Base-by-base conservation (phyloP, 2,113 vertebrate species). In the Tapirus terrestris region DNA sequence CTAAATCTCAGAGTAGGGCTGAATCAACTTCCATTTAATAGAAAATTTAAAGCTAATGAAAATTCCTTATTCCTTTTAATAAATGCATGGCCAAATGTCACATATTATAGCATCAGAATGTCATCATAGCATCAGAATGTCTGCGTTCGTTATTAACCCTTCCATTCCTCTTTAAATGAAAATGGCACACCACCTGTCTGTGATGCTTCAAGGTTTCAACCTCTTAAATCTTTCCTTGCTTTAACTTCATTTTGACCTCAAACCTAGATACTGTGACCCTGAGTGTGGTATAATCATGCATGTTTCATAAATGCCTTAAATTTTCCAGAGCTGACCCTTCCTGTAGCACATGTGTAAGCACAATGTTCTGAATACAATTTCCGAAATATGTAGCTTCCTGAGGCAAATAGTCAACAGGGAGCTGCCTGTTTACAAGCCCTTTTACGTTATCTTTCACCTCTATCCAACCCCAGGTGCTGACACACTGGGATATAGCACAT, bases 381-480 rank as follows among this genome's bases (percentile, higher is more conserved):
- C 63, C 93, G 92, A 96, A 94, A 83, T 96, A 63, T 14, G 23
- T 53, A 60, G 67, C 83, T 84, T 87, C 84, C 48, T 83, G 73
- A 70, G 68, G 51, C 21, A 11, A 84, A 56, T 11, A 75, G 94
- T 53, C 63, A 79, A 14, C 20, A 82, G 75, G 68, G 68, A 94
- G 53, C 51, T 91, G 33, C 70, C 48, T 95, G 72, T 91, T 93
- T 85, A 93, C 23, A 77, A 67, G 63, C 63, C 58, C 58, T 89
- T 94, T 86, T 95, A 81, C 51, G 76, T 94, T 89, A 21, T 86
- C 39, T 97, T 65, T 85, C 68, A 94, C 31, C 67, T 90, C 79
- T 85, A 17, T 88, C 58, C 43, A 94, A 73, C 39, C 36, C 51
- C 48, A 73, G 63, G 58, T 92, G 58, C 43, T 10, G 73, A 87